phyloP scores from a whole-genome alignment of 2,113 vertebrate species.

The rat (Rattus norvegicus) region DNA sequence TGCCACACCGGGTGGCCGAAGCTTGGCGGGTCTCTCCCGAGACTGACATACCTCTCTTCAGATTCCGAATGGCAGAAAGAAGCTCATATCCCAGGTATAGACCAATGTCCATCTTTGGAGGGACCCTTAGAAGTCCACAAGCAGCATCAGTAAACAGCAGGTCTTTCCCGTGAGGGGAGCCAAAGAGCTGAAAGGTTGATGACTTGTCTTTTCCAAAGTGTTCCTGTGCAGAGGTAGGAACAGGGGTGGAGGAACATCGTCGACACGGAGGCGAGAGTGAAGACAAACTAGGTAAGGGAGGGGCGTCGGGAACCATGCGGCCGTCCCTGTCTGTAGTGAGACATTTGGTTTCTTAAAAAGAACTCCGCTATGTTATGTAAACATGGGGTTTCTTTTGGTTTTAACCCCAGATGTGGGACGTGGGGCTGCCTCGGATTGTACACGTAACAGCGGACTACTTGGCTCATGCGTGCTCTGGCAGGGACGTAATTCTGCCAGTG shows the following conservation, averaged over 20 bases:
- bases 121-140: conserved; percentile 83
- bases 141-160: conserved; percentile 93
- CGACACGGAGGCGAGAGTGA: not conserved
- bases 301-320: not conserved
- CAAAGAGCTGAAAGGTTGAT: conserved; percentile 86
- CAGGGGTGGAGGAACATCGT: not conserved
- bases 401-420: no score
- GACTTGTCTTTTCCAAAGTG: conserved; percentile 70
- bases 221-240: conserved; percentile 74
- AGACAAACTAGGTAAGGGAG: not conserved
- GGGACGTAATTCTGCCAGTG: no score
- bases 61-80: conserved; percentile 78
- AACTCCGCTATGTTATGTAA: no score
- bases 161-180: conserved; percentile 87
- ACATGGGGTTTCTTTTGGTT: no score
- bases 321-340: not conserved
- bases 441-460: no score
- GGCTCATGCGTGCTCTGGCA: no score
- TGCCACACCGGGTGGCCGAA: not conserved
- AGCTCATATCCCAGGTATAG: conserved; percentile 89
- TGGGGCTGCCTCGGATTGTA: no score
- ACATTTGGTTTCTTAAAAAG: no score
- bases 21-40: not conserved
- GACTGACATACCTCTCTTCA: conserved; percentile 86
- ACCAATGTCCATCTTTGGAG: conserved; percentile 86